Evolutionary conservation across 2,888 invertebrate species (phyloP), one percentile per base, ranked within the genome.

Genomic region (Pemphredon lugubris): DNA sequence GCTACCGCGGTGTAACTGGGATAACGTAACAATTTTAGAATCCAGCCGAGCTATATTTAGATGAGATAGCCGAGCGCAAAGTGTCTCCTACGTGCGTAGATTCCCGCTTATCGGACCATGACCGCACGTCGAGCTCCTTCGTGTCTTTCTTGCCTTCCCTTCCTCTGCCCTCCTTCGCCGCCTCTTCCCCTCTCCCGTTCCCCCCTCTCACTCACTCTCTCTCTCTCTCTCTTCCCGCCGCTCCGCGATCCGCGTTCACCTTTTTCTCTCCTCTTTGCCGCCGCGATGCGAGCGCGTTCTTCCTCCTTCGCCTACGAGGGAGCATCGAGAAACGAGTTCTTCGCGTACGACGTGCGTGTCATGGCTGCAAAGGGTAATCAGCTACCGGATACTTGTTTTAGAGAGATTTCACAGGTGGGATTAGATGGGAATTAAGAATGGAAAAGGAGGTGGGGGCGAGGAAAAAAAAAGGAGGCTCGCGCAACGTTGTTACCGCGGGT

Each of bases 31-130:
- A 73, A 72, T 69, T 71, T 74, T 75, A 76, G 79, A 78, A 77
- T 71, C 71, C 32, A 54, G 30, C 68, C 60, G 55, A 73, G 80
- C 79, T 84, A 83, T 85, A 85, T 85, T 85, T 84, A 85, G 83
- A 80, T 77, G 73, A 73, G 78, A 81, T 83, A 71, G 67, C 70
- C 65, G 51, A 57, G 75, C 47, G 70, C 61, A 75, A 77, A 83
- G 79, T 84, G 84, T 83, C 83, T 65, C 75, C 59, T 39, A 51
- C 50, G 68, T 51, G 75, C 79, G 81, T 75, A 77, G 79, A 82
- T 79, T 79, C 77, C 60, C 71, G 78, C 77, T 83, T 82, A 82
- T 81, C 79, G 82, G 77, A 78, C 73, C 83, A 72, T 80, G 82
- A 82, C 84, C 73, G 73, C 72, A 57, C n/a, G n/a, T 71, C 67